Base-by-base conservation (phyloP, 2,888 invertebrate genomes). In the Eristalinus sepulchralis region DNA sequence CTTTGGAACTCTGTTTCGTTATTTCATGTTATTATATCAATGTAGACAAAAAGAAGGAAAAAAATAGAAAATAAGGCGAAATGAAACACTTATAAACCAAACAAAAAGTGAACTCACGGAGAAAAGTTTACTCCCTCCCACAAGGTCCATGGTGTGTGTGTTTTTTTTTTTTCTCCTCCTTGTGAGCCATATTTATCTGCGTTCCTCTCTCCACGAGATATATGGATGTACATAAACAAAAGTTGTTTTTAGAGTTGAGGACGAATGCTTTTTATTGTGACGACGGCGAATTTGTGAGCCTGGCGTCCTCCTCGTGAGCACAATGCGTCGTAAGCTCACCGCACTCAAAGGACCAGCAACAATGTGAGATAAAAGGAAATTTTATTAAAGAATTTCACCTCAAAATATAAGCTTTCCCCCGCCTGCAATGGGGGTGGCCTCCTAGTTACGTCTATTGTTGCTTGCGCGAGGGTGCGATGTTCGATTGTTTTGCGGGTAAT, bases 21-120 rank as follows among this genome's bases (percentile, higher is more conserved):
- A 68, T 82, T 81, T 84, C 34, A 68, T 81, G 59, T 79, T 83
- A 79, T 83, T 83, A 72, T 83, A 83, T 83, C 82, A 77, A 82
- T 82, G 82, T 71, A 82, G 77, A 82, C 76, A 71, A 31, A 71
- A 76, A 70, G 64, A 20, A 73, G 27, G 27, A 53, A 59, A 36
- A 33, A 11, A 64, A 71, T 39, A 60, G n/a, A 47, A 55, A 2
- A 34, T 22, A 72, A 73, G 17, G 22, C 24, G 59, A 36, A 77
- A 68, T 67, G 34, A 75, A 81, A 62, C 83, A 83, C 78, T 83
- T 83, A 73, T 83, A 73, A 78, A 66, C 9, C 36, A 66, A 66
- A 70, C 53, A 57, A 67, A 77, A 36, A 62, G 31, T 59, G 33
- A 31, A 67, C 67, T 60, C 47, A 60, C 60, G 67, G 20, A 27